Base-by-base conservation (phyloP, 2,797 vertebrate species). In the Malurus leucopterus region DNA sequence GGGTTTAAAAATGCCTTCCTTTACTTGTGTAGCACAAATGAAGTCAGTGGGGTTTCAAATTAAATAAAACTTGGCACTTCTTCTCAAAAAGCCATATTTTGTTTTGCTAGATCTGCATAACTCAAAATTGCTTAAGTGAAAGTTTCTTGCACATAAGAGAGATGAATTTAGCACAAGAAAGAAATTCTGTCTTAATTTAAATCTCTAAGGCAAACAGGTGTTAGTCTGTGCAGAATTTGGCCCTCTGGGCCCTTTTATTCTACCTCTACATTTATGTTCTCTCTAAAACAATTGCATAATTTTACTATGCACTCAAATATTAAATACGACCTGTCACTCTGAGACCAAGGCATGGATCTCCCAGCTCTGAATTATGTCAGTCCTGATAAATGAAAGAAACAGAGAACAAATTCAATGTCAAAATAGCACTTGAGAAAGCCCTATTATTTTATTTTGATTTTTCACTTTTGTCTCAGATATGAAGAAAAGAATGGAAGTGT, bases 41-140 rank as follows among this genome's bases (percentile, higher is more conserved):
- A 94, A 92, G 87, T 92, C 90, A 94, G 79, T 79, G 73, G 83
- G 89, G 84, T 78, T 94, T 94, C 81, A 91, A 93, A 79, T 77
- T 55, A 86, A 89, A 86, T 75, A 94, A 92, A 94, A 89, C 49
- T 88, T 94, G 90, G 84, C 88, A 80, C 63, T 80, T 80, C 76
- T 64, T 87, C 84, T 81, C 50, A 89, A 90, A 94, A 76, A 90
- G 75, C 57, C 94, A 94, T 91, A 90, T 91, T 94, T 90, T 95
- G 91, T 91, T 95, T 92, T 92, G 81, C 84, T 94, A 87, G 75
- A 95, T 90, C 84, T 93, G 84, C 84, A 84, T 91, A 91, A 90
- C 62, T 91, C 86, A 92, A 55, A 91, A 94, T 77, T 91, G 84
- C 70, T 80, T 88, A 77, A 90, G 84, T 78, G 75, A 89, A 94